phyloP scores from a whole-genome alignment of 1,140 invertebrate genomes.

The Battus philenor region DNA sequence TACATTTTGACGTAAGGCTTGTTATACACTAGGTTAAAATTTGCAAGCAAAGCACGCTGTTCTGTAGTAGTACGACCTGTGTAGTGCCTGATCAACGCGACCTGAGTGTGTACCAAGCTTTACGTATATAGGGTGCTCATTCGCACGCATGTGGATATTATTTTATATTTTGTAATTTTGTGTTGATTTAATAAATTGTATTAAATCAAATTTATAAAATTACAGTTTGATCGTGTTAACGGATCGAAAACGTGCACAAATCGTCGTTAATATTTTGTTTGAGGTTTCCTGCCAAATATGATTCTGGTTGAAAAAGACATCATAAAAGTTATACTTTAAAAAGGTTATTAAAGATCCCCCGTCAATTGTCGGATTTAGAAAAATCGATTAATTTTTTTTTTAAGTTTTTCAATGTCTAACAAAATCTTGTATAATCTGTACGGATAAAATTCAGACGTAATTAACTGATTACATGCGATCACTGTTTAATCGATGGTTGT shows the following conservation, averaged over 20 bases:
- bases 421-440: neutral
- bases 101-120: constrained; percentile 10
- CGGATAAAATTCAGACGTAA: no score
- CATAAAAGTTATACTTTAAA: constrained; percentile 5
- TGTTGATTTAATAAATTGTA: neutral
- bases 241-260: constrained; percentile 5
- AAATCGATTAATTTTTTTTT: neutral
- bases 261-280: neutral
- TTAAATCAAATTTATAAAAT: no score
- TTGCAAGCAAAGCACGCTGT: no score
- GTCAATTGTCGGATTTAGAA: constrained; percentile 1
- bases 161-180: neutral
- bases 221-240: no score
- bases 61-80: no score
- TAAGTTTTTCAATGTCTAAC: neutral
- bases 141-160: constrained; percentile 11
- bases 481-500: constrained; percentile 20
- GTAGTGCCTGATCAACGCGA: no score
- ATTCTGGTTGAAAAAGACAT: neutral
- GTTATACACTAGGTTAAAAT: constrained; percentile 2
- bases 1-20: constrained; percentile 3
- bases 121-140: constrained; percentile 9
- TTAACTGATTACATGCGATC: no score
- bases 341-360: neutral
- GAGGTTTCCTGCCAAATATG: constrained; percentile 3